Evolutionary conservation across 2,113 vertebrate genomes (phyloP).

Genomic region (Pseudonaja textilis): DNA sequence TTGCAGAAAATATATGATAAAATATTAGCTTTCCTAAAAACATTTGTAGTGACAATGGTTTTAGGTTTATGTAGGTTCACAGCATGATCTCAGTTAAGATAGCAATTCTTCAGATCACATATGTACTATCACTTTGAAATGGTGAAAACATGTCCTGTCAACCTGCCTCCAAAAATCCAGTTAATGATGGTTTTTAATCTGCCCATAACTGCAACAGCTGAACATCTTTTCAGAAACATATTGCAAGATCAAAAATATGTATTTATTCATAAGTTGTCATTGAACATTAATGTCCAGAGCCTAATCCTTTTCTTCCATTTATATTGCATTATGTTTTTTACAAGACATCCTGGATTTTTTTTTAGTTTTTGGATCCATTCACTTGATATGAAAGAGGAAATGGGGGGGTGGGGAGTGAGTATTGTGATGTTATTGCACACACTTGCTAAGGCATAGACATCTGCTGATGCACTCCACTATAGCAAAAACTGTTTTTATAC

Average conservation of each 20-base stretch:
- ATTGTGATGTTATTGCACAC: slow-evolving; percentile 4
- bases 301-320: background rate
- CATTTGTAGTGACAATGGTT: background rate
- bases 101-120: background rate
- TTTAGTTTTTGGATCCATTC: background rate
- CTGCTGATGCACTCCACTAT: slow-evolving; percentile 34
- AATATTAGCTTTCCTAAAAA: background rate
- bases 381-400: background rate
- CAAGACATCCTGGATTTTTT: background rate
- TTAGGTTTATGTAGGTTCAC: background rate
- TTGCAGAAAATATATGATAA: background rate
- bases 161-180: background rate
- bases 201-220: background rate
- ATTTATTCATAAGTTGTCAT: background rate
- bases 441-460: slow-evolving; percentile 23
- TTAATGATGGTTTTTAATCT: background rate
- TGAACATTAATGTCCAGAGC: background rate
- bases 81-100: background rate
- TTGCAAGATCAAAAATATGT: background rate
- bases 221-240: background rate
- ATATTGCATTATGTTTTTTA: background rate
- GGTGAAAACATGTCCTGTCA: background rate
- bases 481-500: slow-evolving; percentile 46
- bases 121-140: background rate
- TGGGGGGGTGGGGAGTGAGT: background rate